Percentiles rank a stretch among this genome's conserved stretches.
Conservation (phyloP, 2,113 vertebrate genomes). For the Heterocephalus glaber region DNA sequence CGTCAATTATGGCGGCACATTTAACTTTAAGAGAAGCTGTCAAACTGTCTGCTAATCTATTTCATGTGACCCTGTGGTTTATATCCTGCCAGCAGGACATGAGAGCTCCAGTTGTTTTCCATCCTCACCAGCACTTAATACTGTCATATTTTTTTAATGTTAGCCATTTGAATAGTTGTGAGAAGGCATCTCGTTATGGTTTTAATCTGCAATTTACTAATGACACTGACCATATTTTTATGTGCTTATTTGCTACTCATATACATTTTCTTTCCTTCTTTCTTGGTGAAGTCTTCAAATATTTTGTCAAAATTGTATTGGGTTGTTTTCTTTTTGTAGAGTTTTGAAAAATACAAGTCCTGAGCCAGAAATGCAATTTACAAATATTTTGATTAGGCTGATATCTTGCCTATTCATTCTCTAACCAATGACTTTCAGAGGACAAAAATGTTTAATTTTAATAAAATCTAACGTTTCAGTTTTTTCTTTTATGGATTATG, state of each 20-base stretch:
- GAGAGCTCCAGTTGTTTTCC: background rate
- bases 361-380: background rate
- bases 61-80: background rate
- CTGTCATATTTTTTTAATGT: background rate
- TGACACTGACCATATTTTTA: background rate
- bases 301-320: slow-evolving; percentile 14
- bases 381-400: background rate
- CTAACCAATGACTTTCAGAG: background rate
- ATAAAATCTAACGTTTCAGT: background rate
- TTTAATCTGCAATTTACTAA: background rate
- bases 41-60: background rate
- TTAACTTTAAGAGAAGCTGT: background rate
- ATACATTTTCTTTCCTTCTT: background rate
- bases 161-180: background rate
- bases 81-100: too few relatives aligned
- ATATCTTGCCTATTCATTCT: background rate
- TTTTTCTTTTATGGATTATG: background rate
- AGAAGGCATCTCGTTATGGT: background rate
- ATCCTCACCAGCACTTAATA: background rate
- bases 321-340: background rate
- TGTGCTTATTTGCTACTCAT: background rate
- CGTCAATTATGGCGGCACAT: background rate
- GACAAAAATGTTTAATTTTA: background rate
- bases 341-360: background rate
- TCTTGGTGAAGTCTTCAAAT: background rate